phyloP scores from a whole-genome alignment of 1,140 invertebrate species.

The Microplitis demolitor region DNA sequence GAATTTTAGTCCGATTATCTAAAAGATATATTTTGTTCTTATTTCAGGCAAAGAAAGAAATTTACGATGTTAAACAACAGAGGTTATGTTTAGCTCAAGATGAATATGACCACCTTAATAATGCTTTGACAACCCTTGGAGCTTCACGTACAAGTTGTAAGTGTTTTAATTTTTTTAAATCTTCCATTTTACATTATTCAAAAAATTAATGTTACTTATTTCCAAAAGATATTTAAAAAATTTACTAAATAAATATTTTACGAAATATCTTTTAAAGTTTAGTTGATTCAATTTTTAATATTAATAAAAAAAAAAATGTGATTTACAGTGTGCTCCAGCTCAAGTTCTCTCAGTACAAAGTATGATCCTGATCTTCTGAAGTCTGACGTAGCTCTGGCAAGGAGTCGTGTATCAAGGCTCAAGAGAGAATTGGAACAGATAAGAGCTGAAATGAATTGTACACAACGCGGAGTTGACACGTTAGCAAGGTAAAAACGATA shows the following conservation, averaged over 20 bases:
- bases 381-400: conserved; percentile 87
- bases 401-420: conserved; percentile 84
- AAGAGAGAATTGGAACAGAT: conserved; percentile 92
- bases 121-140: conserved; percentile 80
- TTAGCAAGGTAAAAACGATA: conserved; percentile 75
- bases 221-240: background rate
- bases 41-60: conserved; percentile 92
- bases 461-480: conserved; percentile 90
- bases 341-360: conserved; percentile 86
- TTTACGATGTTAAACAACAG: conserved; percentile 94
- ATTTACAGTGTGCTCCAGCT: conserved; percentile 84
- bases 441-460: conserved; percentile 87
- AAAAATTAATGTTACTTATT: background rate
- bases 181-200: background rate
- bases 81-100: conserved; percentile 90
- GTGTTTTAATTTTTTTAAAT: conserved; percentile 54
- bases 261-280: background rate
- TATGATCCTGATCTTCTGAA: conserved; percentile 94
- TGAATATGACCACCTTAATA: conserved; percentile 93
- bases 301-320: background rate
- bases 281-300: conserved; percentile 13
- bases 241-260: background rate
- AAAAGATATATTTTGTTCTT: conserved; percentile 37
- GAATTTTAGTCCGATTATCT: background rate
- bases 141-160: conserved; percentile 84